Evolutionary conservation across 2,113 vertebrate species (phyloP).

Genomic region (Phoxinus phoxinus): DNA sequence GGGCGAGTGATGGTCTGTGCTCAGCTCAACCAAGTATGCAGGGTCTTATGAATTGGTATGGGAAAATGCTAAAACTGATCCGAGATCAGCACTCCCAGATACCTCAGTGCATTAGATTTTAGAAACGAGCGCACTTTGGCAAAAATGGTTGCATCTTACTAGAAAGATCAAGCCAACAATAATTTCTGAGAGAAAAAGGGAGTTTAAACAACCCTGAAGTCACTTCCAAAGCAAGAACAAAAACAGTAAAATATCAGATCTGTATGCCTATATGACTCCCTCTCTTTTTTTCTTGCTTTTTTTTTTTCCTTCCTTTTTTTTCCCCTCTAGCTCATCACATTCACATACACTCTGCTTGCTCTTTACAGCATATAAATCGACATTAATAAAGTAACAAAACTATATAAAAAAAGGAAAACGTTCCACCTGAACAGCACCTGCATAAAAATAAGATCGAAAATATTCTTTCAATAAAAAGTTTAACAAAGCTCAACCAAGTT

Average conservation of each 20-base stretch:
- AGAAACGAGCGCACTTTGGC: slow-evolving; percentile 36
- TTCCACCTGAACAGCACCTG: slow-evolving; percentile 76
- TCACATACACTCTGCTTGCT: slow-evolving; percentile 52
- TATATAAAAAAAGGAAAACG: slow-evolving; percentile 59
- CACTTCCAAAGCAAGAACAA: slow-evolving; percentile 36
- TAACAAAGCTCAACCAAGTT: slow-evolving; percentile 60
- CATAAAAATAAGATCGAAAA: slow-evolving; percentile 66
- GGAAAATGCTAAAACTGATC: neutral
- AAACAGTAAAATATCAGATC: slow-evolving; percentile 43
- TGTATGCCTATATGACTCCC: slow-evolving; percentile 65
- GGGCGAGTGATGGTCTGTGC: neutral
- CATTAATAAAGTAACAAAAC: slow-evolving; percentile 46
- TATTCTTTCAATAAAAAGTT: slow-evolving; percentile 52
- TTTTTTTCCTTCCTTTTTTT: slow-evolving; percentile 42
- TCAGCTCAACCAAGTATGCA: neutral
- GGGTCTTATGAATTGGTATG: neutral
- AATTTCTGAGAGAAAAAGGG: neutral
- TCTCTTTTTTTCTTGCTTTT: slow-evolving; percentile 52
- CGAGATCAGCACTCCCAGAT: slow-evolving; percentile 2
- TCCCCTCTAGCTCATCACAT: slow-evolving; percentile 48
- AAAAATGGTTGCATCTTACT: slow-evolving; percentile 5
- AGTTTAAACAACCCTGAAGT: slow-evolving; percentile 22
- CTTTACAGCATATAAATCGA: slow-evolving; percentile 44
- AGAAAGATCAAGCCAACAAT: neutral
- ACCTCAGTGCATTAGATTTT: neutral